Evolutionary conservation across 2,888 invertebrate genomes (phyloP).

Genomic region (Polydrusus pterygomalis): DNA sequence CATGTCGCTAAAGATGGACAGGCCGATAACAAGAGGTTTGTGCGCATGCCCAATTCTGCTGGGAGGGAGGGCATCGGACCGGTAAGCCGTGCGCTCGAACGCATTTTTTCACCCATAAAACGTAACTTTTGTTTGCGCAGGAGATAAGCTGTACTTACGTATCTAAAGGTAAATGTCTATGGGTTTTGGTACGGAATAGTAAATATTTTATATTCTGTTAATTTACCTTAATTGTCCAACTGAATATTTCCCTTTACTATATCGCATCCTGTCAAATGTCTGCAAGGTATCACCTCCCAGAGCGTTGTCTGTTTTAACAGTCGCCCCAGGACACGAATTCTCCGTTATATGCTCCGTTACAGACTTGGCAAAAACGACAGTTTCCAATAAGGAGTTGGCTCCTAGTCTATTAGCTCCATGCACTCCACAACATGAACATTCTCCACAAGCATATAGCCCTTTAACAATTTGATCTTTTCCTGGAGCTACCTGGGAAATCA

Average conservation of each 20-base stretch:
- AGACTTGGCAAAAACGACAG: slow-evolving; percentile 80
- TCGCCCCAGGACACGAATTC: slow-evolving; percentile 60
- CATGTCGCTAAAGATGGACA: no score
- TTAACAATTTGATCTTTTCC: slow-evolving; percentile 50
- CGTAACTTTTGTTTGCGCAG: no score
- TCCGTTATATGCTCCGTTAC: slow-evolving; percentile 76
- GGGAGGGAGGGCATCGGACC: no score
- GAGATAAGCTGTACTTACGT: no score
- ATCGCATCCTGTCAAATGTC: slow-evolving; percentile 60
- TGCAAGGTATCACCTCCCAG: slow-evolving; percentile 59
- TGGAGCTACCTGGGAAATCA: slow-evolving; percentile 67
- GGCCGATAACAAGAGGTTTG: no score
- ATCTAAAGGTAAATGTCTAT: no score
- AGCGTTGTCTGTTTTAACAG: slow-evolving; percentile 51
- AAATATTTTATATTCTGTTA: no score
- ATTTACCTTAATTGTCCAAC: slow-evolving; percentile 75
- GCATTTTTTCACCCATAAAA: no score
- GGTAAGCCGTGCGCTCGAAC: no score
- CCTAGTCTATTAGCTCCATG: slow-evolving; percentile 83
- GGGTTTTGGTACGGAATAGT: no score
- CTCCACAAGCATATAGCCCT: slow-evolving; percentile 78
- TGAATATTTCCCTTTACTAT: slow-evolving; percentile 64
- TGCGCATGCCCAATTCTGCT: no score
- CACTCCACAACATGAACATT: slow-evolving; percentile 79
- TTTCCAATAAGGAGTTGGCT: slow-evolving; percentile 81